Base-by-base conservation (phyloP, 1,140 invertebrate genomes). In the Eurosta solidaginis region DNA sequence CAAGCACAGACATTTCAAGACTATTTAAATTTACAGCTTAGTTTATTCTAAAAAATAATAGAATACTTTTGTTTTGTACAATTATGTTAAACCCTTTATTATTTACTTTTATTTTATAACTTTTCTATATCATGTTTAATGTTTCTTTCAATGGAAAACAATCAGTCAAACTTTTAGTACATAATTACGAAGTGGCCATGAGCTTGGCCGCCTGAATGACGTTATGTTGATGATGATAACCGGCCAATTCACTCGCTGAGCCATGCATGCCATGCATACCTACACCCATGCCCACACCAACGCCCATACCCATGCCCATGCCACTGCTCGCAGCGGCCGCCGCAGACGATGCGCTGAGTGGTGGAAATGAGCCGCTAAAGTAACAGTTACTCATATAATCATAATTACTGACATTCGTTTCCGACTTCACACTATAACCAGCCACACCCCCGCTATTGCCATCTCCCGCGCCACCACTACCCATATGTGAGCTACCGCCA, bases 201-300 rank as follows among this genome's bases (percentile, higher is more conserved):
- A 94, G 88, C 83, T 94, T 94, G 22, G 93, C 93, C 50, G 93
- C 92, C 50, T 93, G 92, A 20, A 93, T 94, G 45, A 94, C 93
- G 88, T 94, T 94, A 82, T 94, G 93, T 84, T 94, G 93, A 86
- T 94, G 93, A 86, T 68, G 59, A 87, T 94, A 94, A 1, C 91
- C 90, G 76, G 90, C 90, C 80, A 90, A 84, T 77, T 91, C 90
- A 73, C 81, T 81, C 52, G 82, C 79, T 17, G 89, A 88, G n/a
- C 76, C 42, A 54, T 77, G 76, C 84, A 82, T 89, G 82, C 76
- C 80, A 68, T 68, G 59, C 59, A 68, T 68, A n/a, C 59, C 59
- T n/a, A 68, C 33, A 22, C 59, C 59, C 76, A 20, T 82, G 79
- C 79, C 79, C 73, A 77, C 82, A 68, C 76, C 83, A 68, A 77